Base-by-base conservation (phyloP, 2,113 vertebrate species). In the Macaca mulatta region DNA sequence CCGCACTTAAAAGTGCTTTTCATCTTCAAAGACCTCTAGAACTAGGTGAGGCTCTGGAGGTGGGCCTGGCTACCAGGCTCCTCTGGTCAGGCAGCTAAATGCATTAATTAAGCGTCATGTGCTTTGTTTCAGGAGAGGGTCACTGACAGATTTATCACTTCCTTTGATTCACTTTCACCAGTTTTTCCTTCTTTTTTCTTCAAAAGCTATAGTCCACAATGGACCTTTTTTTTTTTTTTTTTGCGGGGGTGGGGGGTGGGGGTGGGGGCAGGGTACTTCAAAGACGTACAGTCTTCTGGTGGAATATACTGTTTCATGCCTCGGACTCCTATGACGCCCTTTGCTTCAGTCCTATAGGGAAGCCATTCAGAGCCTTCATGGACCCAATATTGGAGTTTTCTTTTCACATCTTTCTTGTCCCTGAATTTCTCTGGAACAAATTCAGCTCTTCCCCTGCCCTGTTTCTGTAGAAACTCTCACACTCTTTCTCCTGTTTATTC, bases 1-100 rank as follows among this genome's bases (percentile, higher is more conserved):
- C 69, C 79, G 67, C 69, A 74, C 83, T 98, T 96, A 78, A 97
- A 97, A 96, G 97, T 72, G 57, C 50, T 96, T 98, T 97, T 97
- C 87, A 89, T 97, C 95, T 94, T 94, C 87, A 96, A 90, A 96
- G 93, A 90, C 70, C 45, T 84, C 50, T 89, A 14, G 23, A 80
- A 75, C 88, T 38, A 80, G 55, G 92, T 57, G 77, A 92, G 79
- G 32, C 72, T 75, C 84, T 64, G 35, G 32, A 93, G 74, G 92
- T 92, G 61, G 89, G 57, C 55, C 32, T 69, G n/a, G 69, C 74
- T 82, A 23, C 0, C n/a, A 84, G 77, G 40, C 69, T 92, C 16
- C 79, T 78, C 90, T 90, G 91, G 87, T 69, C 84, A 81, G 89
- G 88, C 90, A 87, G 77, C 69, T 93, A 85, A 94, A 90, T 83